These are phyloP conservation scores for Cromileptes altivelis DNA, from an alignment of 2,113 vertebrate genomes.

Conservation along the genomic window DNA sequence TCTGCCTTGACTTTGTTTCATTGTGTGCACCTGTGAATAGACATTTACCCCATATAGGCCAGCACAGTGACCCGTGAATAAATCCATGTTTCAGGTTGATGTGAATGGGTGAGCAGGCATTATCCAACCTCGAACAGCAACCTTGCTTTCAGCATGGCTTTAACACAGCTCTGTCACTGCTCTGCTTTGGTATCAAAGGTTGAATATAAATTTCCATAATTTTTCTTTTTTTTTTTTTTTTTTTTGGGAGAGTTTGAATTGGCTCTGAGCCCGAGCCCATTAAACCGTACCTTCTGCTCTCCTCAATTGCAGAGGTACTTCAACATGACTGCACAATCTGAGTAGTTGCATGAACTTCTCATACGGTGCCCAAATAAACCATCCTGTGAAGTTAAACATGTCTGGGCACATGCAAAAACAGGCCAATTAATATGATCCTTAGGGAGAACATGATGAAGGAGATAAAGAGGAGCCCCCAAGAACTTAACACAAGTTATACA, in stretches of 20 bases:
- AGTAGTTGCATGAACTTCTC: neutral
- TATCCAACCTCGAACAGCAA: constrained; percentile 6
- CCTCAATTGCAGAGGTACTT: neutral
- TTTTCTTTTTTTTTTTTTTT: too few species aligned
- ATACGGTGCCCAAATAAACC: neutral
- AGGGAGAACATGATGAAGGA: neutral
- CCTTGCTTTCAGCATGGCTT: neutral
- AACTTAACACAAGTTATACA: neutral
- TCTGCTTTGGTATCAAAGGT: neutral
- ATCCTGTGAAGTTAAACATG: neutral
- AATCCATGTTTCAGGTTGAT: neutral
- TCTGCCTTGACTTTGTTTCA: neutral
- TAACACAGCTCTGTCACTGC: constrained; percentile 12
- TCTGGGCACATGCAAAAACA: neutral
- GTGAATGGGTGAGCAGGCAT: neutral
- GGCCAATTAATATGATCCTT: neutral
- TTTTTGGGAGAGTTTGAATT: neutral
- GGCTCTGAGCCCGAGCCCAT: neutral
- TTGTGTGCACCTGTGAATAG: neutral
- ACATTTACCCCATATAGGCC: neutral
- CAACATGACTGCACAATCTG: neutral
- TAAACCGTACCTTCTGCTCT: neutral
- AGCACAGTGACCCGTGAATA: neutral
- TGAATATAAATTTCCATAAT: neutral
- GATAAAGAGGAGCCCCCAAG: neutral